Percentiles rank a stretch among this genome's conserved stretches.
phyloP scores from a whole-genome alignment of 2,797 vertebrate genomes.

The Sparus aurata region DNA sequence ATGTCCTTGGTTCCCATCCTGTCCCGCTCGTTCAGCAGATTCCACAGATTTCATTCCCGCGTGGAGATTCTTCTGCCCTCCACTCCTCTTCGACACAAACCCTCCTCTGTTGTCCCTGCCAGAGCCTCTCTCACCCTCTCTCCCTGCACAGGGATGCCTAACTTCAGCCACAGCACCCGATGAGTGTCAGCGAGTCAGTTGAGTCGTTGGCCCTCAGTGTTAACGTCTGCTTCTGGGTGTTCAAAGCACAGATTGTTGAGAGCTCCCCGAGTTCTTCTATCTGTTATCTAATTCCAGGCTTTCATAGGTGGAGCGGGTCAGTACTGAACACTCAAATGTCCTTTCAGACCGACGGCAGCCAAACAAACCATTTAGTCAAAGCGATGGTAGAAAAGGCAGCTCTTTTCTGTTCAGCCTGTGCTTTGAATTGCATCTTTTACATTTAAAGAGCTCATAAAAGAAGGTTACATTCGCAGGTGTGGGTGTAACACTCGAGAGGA shows the following conservation, averaged over 20 bases:
- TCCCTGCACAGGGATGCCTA: slow-evolving; percentile 20
- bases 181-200: neutral
- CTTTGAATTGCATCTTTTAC: slow-evolving; percentile 8
- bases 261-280: neutral
- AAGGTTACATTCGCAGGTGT: neutral
- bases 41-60: slow-evolving; percentile 76
- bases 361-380: neutral
- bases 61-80: slow-evolving; percentile 71
- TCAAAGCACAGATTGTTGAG: neutral
- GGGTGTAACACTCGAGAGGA: slow-evolving; percentile 6
- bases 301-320: slow-evolving; percentile 3
- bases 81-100: slow-evolving; percentile 64
- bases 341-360: neutral
- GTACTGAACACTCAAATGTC: slow-evolving; percentile 4
- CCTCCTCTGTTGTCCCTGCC: slow-evolving; percentile 73
- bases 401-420: neutral
- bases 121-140: slow-evolving; percentile 20
- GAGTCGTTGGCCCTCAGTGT: neutral
- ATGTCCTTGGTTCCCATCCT: slow-evolving; percentile 37
- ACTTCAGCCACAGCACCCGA: slow-evolving; percentile 5
- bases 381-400: neutral
- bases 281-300: neutral
- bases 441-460: neutral
- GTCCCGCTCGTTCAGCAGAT: slow-evolving; percentile 78
- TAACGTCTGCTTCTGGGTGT: neutral